Conservation (phyloP, 1,140 invertebrate species). For the Thaumatotibia leucotreta region DNA sequence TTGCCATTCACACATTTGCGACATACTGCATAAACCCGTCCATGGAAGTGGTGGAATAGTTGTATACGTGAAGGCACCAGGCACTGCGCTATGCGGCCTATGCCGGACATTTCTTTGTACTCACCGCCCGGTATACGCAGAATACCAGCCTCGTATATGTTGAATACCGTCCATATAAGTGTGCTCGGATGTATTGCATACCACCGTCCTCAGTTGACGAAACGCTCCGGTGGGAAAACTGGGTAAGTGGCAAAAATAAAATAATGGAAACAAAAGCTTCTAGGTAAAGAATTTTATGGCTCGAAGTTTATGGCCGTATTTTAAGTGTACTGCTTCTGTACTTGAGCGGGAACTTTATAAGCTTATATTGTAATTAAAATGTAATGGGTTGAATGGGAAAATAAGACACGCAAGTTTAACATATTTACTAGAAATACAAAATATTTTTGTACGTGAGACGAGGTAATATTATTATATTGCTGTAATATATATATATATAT, state of each 20-base stretch:
- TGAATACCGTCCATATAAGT: conserved; percentile 6
- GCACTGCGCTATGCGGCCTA: conserved; percentile 55
- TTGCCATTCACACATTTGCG: neutral
- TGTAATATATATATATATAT: no score
- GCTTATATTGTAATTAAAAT: neutral
- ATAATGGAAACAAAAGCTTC: neutral
- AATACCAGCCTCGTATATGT: conserved; percentile 6
- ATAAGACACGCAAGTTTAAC: neutral
- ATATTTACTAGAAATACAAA: neutral
- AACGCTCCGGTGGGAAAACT: neutral
- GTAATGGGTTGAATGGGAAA: neutral
- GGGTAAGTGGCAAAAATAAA: conserved; percentile 5
- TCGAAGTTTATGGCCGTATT: neutral
- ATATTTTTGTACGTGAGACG: neutral
- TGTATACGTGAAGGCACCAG: conserved; percentile 51
- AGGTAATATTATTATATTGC: no score
- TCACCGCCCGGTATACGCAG: conserved; percentile 40
- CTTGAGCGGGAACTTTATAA: neutral
- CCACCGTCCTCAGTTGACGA: conserved; percentile 21
- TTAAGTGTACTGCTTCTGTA: neutral
- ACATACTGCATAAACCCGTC: conserved; percentile 42
- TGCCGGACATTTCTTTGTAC: conserved; percentile 58
- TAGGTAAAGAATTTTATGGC: neutral
- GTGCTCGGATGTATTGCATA: conserved; percentile 32
- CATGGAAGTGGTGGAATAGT: conserved; percentile 56